Base-by-base conservation (phyloP, 2,888 invertebrate genomes). In the Ethmia dodecea region DNA sequence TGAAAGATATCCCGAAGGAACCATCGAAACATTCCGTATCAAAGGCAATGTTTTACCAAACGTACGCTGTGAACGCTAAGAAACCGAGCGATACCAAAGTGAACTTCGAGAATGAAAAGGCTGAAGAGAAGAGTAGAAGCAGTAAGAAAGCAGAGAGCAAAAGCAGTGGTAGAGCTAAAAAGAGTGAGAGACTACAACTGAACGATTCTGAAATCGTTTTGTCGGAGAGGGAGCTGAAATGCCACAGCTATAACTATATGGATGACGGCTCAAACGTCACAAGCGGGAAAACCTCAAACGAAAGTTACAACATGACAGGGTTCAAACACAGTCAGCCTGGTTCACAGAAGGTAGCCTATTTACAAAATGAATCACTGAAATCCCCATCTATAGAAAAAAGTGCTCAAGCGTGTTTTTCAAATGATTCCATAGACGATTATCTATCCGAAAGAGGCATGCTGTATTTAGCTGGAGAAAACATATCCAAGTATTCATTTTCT, bases 401-500 rank as follows among this genome's bases (percentile, higher is more conserved):
- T 0, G 76, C 75, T 0, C 81, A 83, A 35, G 75, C 69, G 0
- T 59, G 42, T 4, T 77, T 84, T 27, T 66, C 80, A 0, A 79
- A 81, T 13, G 83, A 84, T 36, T 78, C 79, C 0, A 62, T 81
- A 3, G 84, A 84, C 9, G 81, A 83, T 28, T 72, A 67, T 10
- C 35, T 84, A 8, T 77, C 76, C 0, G 75, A 81, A 47, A 49
- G 71, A 13, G 75, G 78, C 0, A 51, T 75, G 26, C 42, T 64
- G 1, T 70, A 61, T 12, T 34, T 70, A 1, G 52, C 56, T 1
- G 69, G 63, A 0, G 76, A 77, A 15, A 60, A 70, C 20, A 41
- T 64, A 3, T 75, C 77, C 0, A 77, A 69, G 43, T 75, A 70
- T 26, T 64, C 76, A 0, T 64, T 69, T 28, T 52, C 56, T 0